Percentiles rank a stretch among this genome's conserved stretches.
phyloP scores from a whole-genome alignment of 35 echinoderm and acorn worm genomes.

The Eucidaris tribuloides region DNA sequence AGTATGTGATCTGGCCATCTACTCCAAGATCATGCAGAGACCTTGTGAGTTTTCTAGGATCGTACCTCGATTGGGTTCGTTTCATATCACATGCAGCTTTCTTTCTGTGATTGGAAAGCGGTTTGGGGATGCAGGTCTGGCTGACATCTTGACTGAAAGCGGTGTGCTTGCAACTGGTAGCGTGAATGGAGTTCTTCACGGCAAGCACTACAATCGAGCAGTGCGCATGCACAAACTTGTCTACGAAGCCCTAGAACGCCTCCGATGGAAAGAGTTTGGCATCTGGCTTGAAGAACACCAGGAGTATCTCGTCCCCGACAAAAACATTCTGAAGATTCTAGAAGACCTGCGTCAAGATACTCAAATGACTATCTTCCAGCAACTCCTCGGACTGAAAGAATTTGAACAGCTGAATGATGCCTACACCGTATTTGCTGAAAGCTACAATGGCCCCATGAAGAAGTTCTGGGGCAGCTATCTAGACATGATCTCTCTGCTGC shows the following conservation, averaged over 20 bases:
- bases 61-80: conserved; percentile 37
- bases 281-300: conserved; percentile 9
- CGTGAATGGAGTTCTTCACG: conserved; percentile 38
- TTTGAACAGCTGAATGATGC: not conserved
- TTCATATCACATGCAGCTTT: conserved; percentile 40
- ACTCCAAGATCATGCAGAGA: conserved; percentile 40
- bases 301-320: not conserved
- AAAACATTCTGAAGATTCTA: not conserved
- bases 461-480: conserved; percentile 56
- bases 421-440: conserved; percentile 11
- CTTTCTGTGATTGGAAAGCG: conserved; percentile 55
- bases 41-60: not conserved
- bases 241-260: conserved; percentile 43
- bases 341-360: not conserved
- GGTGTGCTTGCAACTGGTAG: conserved; percentile 60
- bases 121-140: conserved; percentile 69
- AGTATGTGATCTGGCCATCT: conserved; percentile 69
- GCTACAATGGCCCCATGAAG: conserved; percentile 14
- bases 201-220: conserved; percentile 65
- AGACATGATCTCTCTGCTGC: conserved; percentile 38
- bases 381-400: not conserved
- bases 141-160: conserved; percentile 50
- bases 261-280: conserved; percentile 46
- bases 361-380: not conserved
- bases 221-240: conserved; percentile 56